phyloP scores from a whole-genome alignment of 2,797 vertebrate genomes.

The Oophaga sylvatica region DNA sequence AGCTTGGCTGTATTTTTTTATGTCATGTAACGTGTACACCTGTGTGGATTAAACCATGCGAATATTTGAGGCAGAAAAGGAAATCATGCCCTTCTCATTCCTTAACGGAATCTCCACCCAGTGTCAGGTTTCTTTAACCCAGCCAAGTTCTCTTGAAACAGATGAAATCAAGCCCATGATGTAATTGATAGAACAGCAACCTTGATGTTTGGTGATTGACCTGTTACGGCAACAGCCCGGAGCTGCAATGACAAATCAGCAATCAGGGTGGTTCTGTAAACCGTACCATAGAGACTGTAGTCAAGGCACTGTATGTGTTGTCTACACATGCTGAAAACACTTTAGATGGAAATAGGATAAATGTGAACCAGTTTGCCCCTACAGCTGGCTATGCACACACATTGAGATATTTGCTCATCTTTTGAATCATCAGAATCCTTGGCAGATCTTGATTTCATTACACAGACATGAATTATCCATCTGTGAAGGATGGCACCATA shows the following conservation, averaged over 20 bases:
- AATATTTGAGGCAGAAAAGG: background rate
- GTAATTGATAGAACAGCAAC: slow-evolving; percentile 12
- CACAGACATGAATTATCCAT: background rate
- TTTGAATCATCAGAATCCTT: background rate
- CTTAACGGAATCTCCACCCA: slow-evolving; percentile 18
- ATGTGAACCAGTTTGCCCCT: background rate
- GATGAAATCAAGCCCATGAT: slow-evolving; percentile 7
- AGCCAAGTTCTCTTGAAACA: background rate
- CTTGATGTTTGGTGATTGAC: slow-evolving; percentile 9
- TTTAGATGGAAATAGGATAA: background rate
- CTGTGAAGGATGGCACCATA: too few relatives aligned
- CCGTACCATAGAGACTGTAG: background rate
- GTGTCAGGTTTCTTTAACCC: background rate
- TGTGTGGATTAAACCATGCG: background rate
- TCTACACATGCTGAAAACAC: slow-evolving; percentile 6
- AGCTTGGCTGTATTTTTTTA: background rate
- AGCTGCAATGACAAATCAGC: background rate
- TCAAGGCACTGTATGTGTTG: background rate
- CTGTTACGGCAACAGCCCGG: background rate
- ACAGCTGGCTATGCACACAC: background rate
- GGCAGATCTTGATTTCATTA: background rate
- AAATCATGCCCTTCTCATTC: slow-evolving; percentile 10
- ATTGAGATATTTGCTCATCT: background rate
- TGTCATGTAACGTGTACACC: background rate
- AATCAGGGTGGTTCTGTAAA: slow-evolving; percentile 19